Conservation (phyloP, 2,888 invertebrate genomes). For the Chorisops tibialis region DNA sequence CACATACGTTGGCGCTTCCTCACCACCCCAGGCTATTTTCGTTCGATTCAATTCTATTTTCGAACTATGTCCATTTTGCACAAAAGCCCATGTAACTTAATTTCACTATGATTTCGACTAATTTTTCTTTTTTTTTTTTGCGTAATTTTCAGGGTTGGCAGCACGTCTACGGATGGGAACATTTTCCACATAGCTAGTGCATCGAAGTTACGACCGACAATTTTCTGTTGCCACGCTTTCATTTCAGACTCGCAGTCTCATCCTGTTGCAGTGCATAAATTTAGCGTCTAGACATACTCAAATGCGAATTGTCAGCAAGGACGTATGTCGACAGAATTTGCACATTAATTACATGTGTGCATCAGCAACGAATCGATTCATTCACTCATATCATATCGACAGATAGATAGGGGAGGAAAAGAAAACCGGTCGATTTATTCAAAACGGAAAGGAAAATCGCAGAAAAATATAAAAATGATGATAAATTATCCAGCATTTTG, state of each 20-base stretch:
- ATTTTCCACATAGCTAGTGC: background rate
- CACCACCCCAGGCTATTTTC: background rate
- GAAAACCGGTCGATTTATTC: background rate
- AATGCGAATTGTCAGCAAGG: conserved; percentile 28
- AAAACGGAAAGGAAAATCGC: background rate
- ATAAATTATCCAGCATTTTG: conserved; percentile 16
- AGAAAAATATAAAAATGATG: background rate
- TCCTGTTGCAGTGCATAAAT: conserved; percentile 28
- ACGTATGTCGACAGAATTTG: conserved; percentile 22
- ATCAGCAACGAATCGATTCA: background rate
- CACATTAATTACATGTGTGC: conserved; percentile 6
- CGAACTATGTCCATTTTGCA: conserved; percentile 1
- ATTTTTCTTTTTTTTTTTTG: background rate
- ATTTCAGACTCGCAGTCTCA: background rate
- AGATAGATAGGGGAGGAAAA: background rate
- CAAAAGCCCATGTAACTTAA: conserved; percentile 22
- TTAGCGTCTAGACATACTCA: conserved; percentile 27
- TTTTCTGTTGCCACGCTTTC: conserved; percentile 1
- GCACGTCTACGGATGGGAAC: conserved; percentile 18
- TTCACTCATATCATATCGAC: background rate
- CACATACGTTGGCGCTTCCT: conserved; percentile 3
- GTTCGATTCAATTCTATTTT: conserved; percentile 14
- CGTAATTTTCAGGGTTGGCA: conserved; percentile 10
- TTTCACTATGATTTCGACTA: conserved; percentile 16
- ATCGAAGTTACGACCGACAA: background rate